Evolutionary conservation across 2,113 vertebrate genomes (phyloP).

Genomic region (Callipepla californica): DNA sequence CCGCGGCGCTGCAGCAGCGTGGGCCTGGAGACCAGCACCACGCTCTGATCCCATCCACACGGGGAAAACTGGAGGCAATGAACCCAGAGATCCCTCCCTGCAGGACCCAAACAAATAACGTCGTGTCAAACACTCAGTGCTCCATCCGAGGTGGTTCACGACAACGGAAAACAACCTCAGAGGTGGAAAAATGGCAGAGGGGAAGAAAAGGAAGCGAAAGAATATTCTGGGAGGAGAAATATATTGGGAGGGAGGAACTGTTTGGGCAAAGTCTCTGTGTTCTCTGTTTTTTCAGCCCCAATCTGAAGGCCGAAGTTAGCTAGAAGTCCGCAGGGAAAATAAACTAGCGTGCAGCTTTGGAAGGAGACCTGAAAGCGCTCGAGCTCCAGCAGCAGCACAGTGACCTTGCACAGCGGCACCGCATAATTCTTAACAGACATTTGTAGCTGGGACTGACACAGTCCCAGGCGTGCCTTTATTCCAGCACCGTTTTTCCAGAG

Average conservation of each 20-base stretch:
- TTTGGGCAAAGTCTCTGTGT: background rate
- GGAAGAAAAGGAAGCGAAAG: background rate
- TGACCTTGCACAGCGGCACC: constrained; percentile 60
- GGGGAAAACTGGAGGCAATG: background rate
- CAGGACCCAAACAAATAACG: background rate
- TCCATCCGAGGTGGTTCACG: constrained; percentile 39
- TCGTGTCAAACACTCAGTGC: background rate
- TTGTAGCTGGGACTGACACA: constrained; percentile 53
- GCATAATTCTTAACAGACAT: constrained; percentile 66
- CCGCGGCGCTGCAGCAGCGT: rapidly evolving
- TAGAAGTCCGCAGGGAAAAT: background rate
- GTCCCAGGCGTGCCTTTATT: constrained; percentile 42
- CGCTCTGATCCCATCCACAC: background rate
- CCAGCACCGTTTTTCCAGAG: constrained; percentile 9
- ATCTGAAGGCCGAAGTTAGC: background rate
- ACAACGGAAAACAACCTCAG: background rate
- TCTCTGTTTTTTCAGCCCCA: rapidly evolving
- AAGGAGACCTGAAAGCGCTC: constrained; percentile 12
- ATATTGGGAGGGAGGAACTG: background rate
- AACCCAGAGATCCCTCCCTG: background rate
- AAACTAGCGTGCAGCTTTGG: background rate
- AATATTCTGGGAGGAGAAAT: background rate
- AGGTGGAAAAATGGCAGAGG: background rate
- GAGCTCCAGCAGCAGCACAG: background rate
- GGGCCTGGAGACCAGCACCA: background rate